Base-by-base conservation (phyloP, 1,140 invertebrate genomes). In the Solenopsis fugax region DNA sequence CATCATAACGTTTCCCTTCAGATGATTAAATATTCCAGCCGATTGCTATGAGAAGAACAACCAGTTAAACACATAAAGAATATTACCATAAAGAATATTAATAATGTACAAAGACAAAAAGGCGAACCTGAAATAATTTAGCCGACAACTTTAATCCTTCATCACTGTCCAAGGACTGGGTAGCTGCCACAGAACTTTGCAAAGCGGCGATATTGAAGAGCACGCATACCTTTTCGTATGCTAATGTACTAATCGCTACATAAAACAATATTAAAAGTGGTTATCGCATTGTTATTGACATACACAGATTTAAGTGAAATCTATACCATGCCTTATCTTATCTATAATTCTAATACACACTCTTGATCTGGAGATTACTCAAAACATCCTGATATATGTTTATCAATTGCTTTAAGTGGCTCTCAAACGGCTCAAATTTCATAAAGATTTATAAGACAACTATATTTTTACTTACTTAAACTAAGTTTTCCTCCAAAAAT, bases 151-250 rank as follows among this genome's bases (percentile, higher is more conserved):
- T 99, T 3, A 99, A 96, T 6, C 98, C 98, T 87, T 99, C 98
- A 95, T 99, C 99, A 81, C 96, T 98, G 56, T 98, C 97, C 56
- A 98, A 94, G 29, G 97, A 97, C 95, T 99, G 98, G 77, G 96
- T 96, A 13, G 98, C 96, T 7, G 98, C 99, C 5, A 99, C 96
- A 80, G 97, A 96, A 94, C 98, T 98, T 95, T 99, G 98, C 88
- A 99, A 95, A 2, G 99, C 98, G 18, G 97, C 99, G 92, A 99
- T 98, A 95, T 99, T 99, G 95, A 99, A 99, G 2, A 99, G 96
- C 67, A 99, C 97, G 93, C 99, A 99, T 54, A 99, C 97, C 93
- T 98, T 98, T 95, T 99, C 99, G 95, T 98, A 99, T 6, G 97
- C 96, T 73, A 99, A 95, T 4, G 98, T 98, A 56, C 98, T 96